Evolutionary conservation across 1,140 invertebrate genomes (phyloP).

Genomic region (Gonatopus flavifemur): DNA sequence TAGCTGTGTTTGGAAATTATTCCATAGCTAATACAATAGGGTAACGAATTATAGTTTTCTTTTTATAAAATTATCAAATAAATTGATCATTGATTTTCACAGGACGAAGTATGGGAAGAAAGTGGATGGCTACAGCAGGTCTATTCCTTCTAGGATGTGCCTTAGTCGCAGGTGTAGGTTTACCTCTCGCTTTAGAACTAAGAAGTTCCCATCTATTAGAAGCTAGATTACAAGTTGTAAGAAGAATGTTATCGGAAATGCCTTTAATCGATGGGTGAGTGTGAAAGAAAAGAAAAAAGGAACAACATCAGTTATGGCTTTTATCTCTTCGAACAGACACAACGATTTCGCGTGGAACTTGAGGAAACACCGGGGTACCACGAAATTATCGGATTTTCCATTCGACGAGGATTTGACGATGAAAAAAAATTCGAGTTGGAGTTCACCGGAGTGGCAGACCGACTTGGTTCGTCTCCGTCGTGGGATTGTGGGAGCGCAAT

Average conservation of each 20-base stretch:
- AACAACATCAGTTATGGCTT: neutral
- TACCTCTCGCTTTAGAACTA: conserved; percentile 62
- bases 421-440: conserved; percentile 51
- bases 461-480: conserved; percentile 59
- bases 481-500: conserved; percentile 69
- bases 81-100: too few relatives aligned
- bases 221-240: conserved; percentile 62
- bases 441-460: conserved; percentile 55
- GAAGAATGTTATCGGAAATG: conserved; percentile 60
- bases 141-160: conserved; percentile 53
- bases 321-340: too few relatives aligned
- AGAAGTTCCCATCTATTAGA: conserved; percentile 62
- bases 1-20: too few relatives aligned
- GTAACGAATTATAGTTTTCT: too few relatives aligned
- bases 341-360: conserved; percentile 87
- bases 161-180: conserved; percentile 54
- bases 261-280: conserved; percentile 64
- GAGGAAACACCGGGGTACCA: conserved; percentile 70
- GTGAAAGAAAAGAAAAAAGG: conserved; percentile 8
- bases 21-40: too few relatives aligned
- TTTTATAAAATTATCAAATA: too few relatives aligned
- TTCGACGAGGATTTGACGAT: conserved; percentile 69
- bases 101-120: conserved; percentile 36
- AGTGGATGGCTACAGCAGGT: conserved; percentile 49
- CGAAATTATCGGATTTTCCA: conserved; percentile 70